Evolutionary conservation across 1,140 invertebrate species (phyloP).

Genomic region (Gerris buenoi): DNA sequence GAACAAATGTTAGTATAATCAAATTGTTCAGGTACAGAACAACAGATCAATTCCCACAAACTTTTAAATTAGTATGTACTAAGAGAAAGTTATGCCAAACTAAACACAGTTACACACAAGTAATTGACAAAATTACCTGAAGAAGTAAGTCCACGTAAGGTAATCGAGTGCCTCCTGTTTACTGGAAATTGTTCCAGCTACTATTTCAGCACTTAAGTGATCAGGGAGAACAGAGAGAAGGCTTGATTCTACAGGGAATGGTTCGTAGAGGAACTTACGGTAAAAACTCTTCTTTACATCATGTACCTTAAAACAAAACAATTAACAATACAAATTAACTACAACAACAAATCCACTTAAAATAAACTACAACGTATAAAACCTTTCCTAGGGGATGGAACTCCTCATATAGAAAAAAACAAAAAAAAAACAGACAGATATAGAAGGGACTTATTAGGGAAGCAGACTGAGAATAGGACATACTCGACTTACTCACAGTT

Average conservation of each 20-base stretch:
- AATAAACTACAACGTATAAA: too few relatives aligned
- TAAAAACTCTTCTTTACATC: slow-evolving; percentile 99
- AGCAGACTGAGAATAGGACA: too few relatives aligned
- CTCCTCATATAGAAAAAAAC: too few relatives aligned
- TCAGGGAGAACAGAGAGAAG: slow-evolving; percentile 80
- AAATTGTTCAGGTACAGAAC: not conserved
- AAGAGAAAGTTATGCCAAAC: slow-evolving; percentile 36
- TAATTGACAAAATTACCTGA: slow-evolving; percentile 29
- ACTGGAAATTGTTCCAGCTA: slow-evolving; percentile 64
- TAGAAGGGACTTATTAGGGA: too few relatives aligned
- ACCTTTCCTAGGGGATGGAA: too few relatives aligned
- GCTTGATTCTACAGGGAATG: slow-evolving; percentile 96
- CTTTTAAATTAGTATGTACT: slow-evolving; percentile 46
- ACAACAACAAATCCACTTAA: too few relatives aligned
- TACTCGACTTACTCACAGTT: too few relatives aligned
- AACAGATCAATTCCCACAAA: not conserved
- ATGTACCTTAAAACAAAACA: slow-evolving; percentile 42
- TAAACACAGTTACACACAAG: slow-evolving; percentile 29
- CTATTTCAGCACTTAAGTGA: slow-evolving; percentile 92
- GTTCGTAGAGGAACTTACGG: slow-evolving; percentile 97
- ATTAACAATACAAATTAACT: too few relatives aligned
- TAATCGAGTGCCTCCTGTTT: slow-evolving; percentile 94
- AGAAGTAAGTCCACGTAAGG: slow-evolving; percentile 97
- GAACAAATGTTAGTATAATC: not conserved
- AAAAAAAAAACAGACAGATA: too few relatives aligned